Evolutionary conservation across 2,797 vertebrate genomes (phyloP).

Genomic region (Sebastiscus tertius): DNA sequence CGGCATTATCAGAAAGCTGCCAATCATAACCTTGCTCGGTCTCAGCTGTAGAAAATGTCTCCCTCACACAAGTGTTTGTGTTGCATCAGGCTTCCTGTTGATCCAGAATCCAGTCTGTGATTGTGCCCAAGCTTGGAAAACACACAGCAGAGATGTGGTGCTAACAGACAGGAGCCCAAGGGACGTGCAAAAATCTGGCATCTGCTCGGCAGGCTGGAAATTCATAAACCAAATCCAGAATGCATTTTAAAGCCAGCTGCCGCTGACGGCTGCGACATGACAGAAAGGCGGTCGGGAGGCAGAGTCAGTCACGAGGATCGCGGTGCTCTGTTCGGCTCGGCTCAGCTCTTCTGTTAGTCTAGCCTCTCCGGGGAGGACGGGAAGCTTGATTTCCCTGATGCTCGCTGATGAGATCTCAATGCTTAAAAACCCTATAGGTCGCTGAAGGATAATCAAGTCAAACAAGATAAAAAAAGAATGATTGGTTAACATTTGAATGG

Average conservation of each 20-base stretch:
- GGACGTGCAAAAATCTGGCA: conserved; percentile 60
- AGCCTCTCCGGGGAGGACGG: conserved; percentile 30
- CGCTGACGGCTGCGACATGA: conserved; percentile 53
- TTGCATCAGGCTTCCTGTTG: conserved; percentile 46
- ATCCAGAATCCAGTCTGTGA: conserved; percentile 50
- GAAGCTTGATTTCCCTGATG: conserved; percentile 57
- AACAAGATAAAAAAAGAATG: conserved; percentile 18
- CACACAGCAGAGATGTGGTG: conserved; percentile 45
- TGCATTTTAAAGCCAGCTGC: conserved; percentile 73
- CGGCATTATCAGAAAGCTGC: neutral
- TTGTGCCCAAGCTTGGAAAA: conserved; percentile 48
- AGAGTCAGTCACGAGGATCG: conserved; percentile 39
- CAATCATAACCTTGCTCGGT: neutral
- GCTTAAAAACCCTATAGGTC: conserved; percentile 43
- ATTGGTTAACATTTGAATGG: conserved; percentile 50
- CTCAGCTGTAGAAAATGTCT: conserved; percentile 5
- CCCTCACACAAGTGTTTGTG: conserved; percentile 29
- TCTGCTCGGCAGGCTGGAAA: conserved; percentile 70
- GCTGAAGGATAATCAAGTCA: conserved; percentile 49
- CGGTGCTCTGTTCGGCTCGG: conserved; percentile 4
- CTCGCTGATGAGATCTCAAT: conserved; percentile 52
- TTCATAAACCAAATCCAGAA: conserved; percentile 70
- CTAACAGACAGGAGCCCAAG: conserved; percentile 57
- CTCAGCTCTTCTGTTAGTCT: conserved; percentile 42
- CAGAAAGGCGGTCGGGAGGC: conserved; percentile 36